Conservation (phyloP, 1,140 invertebrate genomes). For the Elymnias hypermnestra region DNA sequence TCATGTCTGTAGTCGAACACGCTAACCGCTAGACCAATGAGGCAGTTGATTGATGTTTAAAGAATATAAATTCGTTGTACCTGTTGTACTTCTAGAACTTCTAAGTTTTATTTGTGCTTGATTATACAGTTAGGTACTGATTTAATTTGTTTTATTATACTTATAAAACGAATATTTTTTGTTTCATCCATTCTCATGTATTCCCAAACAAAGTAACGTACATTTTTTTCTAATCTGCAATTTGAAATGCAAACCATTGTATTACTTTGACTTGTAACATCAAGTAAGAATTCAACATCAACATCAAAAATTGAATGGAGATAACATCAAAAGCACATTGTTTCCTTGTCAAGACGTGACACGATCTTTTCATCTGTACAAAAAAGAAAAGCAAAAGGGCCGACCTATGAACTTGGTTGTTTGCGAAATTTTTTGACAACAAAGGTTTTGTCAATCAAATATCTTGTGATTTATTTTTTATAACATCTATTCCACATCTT, state of each 20-base stretch:
- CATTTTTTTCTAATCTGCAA: conserved; percentile 18
- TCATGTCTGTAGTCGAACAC: too few relatives aligned
- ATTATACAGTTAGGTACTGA: too few relatives aligned
- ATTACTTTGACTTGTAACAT: conserved; percentile 11
- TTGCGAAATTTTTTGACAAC: conserved; percentile 20
- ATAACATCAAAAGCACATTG: conserved; percentile 23
- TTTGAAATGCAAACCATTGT: conserved; percentile 25
- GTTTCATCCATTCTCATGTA: too few relatives aligned
- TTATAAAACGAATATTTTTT: too few relatives aligned
- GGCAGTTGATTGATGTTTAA: too few relatives aligned
- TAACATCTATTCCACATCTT: neutral
- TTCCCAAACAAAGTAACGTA: neutral
- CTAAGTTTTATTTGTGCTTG: too few relatives aligned
- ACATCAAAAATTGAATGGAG: conserved; percentile 18
- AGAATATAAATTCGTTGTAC: too few relatives aligned
- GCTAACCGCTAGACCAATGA: too few relatives aligned
- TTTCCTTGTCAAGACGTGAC: conserved; percentile 30
- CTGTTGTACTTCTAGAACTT: too few relatives aligned
- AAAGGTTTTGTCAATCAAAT: conserved; percentile 27
- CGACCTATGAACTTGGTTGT: conserved; percentile 32
- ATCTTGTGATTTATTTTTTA: conserved; percentile 21
- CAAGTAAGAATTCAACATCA: conserved; percentile 21
- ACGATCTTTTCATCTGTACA: conserved; percentile 12
- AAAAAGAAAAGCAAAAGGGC: conserved; percentile 22
- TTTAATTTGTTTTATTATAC: too few relatives aligned